A percentile compares a stretch with the other conserved stretches of the same genome.
Conservation (phyloP, 2,113 vertebrate species). For the Gnathonemus longibarbis region DNA sequence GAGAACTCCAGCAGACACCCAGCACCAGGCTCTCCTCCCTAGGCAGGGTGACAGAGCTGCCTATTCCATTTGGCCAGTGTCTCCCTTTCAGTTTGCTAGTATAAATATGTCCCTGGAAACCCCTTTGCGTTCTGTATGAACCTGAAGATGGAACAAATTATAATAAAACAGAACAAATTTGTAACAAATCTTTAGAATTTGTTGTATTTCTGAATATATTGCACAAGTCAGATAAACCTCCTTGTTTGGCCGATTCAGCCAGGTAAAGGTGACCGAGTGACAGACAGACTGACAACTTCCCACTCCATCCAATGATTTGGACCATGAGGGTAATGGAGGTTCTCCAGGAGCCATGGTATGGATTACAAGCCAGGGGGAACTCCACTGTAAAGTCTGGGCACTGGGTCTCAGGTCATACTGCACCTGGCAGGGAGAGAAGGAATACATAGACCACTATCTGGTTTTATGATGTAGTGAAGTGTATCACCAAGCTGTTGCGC, state of each 20-base stretch:
- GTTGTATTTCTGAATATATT: neutral
- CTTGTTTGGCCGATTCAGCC: neutral
- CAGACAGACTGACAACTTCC: neutral
- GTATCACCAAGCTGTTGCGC: neutral
- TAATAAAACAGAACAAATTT: neutral
- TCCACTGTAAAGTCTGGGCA: constrained; percentile 31
- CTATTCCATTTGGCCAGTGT: constrained; percentile 28
- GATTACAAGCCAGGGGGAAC: neutral
- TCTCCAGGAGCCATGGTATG: constrained; percentile 25
- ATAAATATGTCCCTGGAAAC: neutral
- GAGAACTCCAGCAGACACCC: constrained; percentile 58
- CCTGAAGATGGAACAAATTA: neutral
- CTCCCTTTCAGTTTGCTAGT: constrained; percentile 29
- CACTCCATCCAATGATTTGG: neutral
- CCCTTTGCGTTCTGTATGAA: neutral
- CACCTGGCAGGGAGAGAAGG: constrained; percentile 33
- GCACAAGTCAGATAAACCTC: neutral
- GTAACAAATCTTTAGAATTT: neutral
- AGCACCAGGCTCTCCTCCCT: constrained; percentile 36
- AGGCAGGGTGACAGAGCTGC: constrained; percentile 49
- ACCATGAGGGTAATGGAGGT: constrained; percentile 12
- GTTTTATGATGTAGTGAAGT: neutral
- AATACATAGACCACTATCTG: no score
- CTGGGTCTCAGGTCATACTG: neutral
- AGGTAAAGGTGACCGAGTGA: neutral